phyloP scores from a whole-genome alignment of 2,888 invertebrate species.

The Leucophenga montana region DNA sequence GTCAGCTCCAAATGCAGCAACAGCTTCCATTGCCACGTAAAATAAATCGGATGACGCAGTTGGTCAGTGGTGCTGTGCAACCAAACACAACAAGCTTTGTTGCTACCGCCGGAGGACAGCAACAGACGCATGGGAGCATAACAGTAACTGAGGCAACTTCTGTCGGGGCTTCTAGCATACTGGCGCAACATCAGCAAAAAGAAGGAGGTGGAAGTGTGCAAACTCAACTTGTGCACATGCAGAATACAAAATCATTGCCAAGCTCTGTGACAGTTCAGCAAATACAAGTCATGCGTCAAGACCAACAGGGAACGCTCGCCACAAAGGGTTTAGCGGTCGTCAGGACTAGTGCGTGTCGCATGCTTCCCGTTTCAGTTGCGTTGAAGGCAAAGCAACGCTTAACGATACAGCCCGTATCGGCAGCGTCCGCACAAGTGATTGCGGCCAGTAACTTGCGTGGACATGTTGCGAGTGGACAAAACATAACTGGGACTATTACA shows the following conservation, averaged over 20 bases:
- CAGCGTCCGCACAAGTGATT: conserved; percentile 75
- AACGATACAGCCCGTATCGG: conserved; percentile 78
- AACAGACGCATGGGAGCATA: conserved; percentile 51
- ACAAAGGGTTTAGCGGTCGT: conserved; percentile 76
- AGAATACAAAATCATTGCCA: conserved; percentile 76
- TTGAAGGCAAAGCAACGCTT: conserved; percentile 74
- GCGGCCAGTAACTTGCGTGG: conserved; percentile 75
- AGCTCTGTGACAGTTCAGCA: conserved; percentile 83
- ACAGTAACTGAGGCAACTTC: conserved; percentile 45
- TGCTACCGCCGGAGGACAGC: conserved; percentile 43
- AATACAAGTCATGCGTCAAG: conserved; percentile 81
- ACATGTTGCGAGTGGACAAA: conserved; percentile 72
- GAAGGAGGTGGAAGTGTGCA: conserved; percentile 74
- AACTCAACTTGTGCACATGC: conserved; percentile 81
- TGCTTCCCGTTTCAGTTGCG: conserved; percentile 80
- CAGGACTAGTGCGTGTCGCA: conserved; percentile 77
- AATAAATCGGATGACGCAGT: conserved; percentile 78
- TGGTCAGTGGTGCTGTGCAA: conserved; percentile 62
- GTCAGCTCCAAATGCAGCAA: conserved; percentile 78
- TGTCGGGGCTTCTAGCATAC: conserved; percentile 58
- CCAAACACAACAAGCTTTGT: conserved; percentile 56
- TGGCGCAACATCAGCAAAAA: conserved; percentile 56
- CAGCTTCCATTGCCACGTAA: conserved; percentile 77
- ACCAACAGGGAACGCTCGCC: conserved; percentile 72
- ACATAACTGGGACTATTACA: conserved; percentile 74